A percentile compares a stretch with the other conserved stretches of the same genome.
These are phyloP conservation scores for Scelioninae gen. 1 DNA, from an alignment of 2,888 invertebrate species.

Conservation along the genomic window DNA sequence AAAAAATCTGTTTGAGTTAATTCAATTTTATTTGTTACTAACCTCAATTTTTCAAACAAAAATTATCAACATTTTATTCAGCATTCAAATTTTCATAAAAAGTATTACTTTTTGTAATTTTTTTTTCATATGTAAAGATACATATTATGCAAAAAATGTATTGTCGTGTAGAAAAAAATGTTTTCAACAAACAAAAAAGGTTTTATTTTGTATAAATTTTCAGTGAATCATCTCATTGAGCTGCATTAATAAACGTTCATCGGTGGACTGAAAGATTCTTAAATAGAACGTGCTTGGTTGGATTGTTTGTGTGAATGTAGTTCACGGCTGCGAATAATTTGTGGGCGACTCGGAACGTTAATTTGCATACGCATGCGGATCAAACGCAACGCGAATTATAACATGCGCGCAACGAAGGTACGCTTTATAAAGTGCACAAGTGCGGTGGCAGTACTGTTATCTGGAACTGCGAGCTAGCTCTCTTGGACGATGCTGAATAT, in stretches of 20 bases:
- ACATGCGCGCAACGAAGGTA: constrained; percentile 24
- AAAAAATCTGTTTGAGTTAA: too few species aligned
- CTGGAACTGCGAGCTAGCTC: constrained; percentile 16
- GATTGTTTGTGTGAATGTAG: constrained; percentile 42
- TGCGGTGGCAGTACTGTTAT: constrained; percentile 36
- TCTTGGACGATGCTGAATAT: constrained; percentile 37
- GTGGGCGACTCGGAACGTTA: constrained; percentile 48
- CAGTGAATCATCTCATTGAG: too few species aligned
- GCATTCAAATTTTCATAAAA: too few species aligned
- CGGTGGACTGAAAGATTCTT: background rate
- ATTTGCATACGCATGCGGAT: constrained; percentile 53
- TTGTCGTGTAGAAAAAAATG: too few species aligned
- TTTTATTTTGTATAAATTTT: too few species aligned
- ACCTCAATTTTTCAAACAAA: too few species aligned
- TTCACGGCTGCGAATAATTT: constrained; percentile 55
- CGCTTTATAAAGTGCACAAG: constrained; percentile 21
- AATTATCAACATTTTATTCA: too few species aligned
- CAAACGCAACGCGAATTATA: constrained; percentile 49
- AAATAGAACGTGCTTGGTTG: constrained; percentile 1
- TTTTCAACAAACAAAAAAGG: too few species aligned
- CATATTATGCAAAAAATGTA: too few species aligned
- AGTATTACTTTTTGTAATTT: too few species aligned
- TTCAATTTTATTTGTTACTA: too few species aligned
- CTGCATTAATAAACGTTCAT: background rate
- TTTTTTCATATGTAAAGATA: too few species aligned